Evolutionary conservation across 2,888 invertebrate species (phyloP).

Genomic region (Phyto melanocephala): DNA sequence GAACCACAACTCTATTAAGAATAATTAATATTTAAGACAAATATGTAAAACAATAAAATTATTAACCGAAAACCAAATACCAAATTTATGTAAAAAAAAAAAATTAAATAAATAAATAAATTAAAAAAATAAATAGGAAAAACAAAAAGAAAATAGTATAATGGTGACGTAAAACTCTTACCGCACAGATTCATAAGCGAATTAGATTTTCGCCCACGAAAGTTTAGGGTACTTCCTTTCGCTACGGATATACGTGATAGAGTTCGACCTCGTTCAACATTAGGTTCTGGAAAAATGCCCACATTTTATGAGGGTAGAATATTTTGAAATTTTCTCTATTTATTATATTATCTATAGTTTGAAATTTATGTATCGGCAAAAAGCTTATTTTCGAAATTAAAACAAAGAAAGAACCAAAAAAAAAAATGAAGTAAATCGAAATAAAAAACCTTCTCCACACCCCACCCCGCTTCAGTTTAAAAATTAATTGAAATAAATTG

Average conservation of each 20-base stretch:
- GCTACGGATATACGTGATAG: slow-evolving; percentile 86
- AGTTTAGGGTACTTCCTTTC: slow-evolving; percentile 89
- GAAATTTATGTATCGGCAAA: slow-evolving; percentile 21
- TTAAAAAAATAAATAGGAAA: slow-evolving; percentile 9
- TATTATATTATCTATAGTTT: slow-evolving; percentile 8
- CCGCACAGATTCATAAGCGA: slow-evolving; percentile 97
- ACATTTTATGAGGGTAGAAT: slow-evolving; percentile 55
- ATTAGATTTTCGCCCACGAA: slow-evolving; percentile 95
- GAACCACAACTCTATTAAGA: background rate
- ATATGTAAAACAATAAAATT: slow-evolving; percentile 12
- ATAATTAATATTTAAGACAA: slow-evolving; percentile 6
- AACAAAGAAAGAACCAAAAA: too few species aligned
- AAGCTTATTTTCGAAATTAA: slow-evolving; percentile 42
- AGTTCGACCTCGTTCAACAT: slow-evolving; percentile 81
- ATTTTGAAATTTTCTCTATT: slow-evolving; percentile 40
- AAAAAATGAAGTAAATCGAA: background rate
- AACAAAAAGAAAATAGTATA: slow-evolving; percentile 40
- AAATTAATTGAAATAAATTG: slow-evolving; percentile 12
- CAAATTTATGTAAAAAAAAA: background rate
- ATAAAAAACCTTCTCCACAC: too few species aligned
- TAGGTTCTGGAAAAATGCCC: slow-evolving; percentile 78
- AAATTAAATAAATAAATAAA: slow-evolving; percentile 36
- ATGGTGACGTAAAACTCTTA: slow-evolving; percentile 81
- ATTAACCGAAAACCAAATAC: slow-evolving; percentile 32
- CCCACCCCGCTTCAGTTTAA: slow-evolving; percentile 24